Conservation (phyloP, 2,888 invertebrate species). For the Netelia virgata region DNA sequence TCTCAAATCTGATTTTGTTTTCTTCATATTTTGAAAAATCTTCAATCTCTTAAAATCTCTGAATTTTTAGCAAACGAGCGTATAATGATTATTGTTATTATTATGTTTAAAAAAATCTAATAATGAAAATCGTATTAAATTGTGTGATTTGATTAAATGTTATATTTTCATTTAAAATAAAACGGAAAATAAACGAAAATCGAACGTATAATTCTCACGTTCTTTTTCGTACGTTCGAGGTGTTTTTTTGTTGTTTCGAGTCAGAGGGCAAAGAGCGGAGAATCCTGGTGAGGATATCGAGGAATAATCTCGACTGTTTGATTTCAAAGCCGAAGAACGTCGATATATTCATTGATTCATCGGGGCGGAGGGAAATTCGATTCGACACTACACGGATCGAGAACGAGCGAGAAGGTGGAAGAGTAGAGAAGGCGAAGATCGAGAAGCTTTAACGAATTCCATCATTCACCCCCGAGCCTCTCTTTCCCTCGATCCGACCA, state of each 20-base stretch:
- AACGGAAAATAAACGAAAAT: background rate
- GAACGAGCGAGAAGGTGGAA: slow-evolving; percentile 4
- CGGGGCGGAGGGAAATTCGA: slow-evolving; percentile 40
- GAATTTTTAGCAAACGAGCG: too few relatives aligned
- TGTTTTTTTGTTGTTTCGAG: slow-evolving; percentile 11
- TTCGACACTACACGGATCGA: slow-evolving; percentile 26
- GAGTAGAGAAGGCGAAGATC: background rate
- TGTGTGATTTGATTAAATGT: background rate
- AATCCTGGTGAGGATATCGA: slow-evolving; percentile 19
- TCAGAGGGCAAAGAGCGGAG: background rate
- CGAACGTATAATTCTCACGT: background rate
- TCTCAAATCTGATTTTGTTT: background rate
- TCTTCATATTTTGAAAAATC: too few relatives aligned
- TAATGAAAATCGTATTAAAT: background rate
- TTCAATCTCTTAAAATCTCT: too few relatives aligned
- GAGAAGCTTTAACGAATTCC: slow-evolving; percentile 53
- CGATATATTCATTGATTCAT: slow-evolving; percentile 50
- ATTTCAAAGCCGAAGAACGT: slow-evolving; percentile 29
- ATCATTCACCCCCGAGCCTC: slow-evolving; percentile 21
- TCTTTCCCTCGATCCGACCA: too few relatives aligned
- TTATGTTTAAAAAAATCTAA: too few relatives aligned
- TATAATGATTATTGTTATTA: too few relatives aligned
- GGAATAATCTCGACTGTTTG: background rate
- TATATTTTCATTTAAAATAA: background rate
- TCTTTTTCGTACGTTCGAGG: background rate